Percentiles rank a stretch among this genome's conserved stretches.
These are phyloP conservation scores for Polymixis flavicincta DNA, from an alignment of 2,888 invertebrate genomes.

Conservation along the genomic window DNA sequence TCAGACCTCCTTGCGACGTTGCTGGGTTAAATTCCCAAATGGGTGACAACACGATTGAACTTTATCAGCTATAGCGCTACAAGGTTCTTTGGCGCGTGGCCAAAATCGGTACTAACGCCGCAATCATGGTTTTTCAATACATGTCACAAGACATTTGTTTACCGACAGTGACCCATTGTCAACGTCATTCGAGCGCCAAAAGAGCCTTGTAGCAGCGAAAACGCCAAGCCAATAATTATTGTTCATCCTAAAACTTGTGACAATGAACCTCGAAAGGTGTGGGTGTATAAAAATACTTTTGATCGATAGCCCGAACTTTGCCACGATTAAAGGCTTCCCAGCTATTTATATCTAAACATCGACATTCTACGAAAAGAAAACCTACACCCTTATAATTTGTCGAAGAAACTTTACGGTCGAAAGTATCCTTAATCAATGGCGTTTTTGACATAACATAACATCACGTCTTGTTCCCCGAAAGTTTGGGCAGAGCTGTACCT, in stretches of 20 bases:
- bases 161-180: neutral
- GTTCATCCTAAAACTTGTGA: neutral
- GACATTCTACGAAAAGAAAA: neutral
- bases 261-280: slow-evolving; percentile 14
- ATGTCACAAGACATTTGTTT: neutral
- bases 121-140: neutral
- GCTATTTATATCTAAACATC: slow-evolving; percentile 3
- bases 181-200: neutral
- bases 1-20: neutral
- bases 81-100: neutral
- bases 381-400: neutral
- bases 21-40: neutral
- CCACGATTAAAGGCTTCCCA: neutral
- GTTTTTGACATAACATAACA: neutral
- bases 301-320: slow-evolving; percentile 29
- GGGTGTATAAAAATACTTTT: slow-evolving; percentile 31
- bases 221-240: neutral
- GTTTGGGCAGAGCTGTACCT: too few species aligned
- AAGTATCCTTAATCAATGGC: neutral
- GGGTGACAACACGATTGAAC: neutral
- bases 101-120: neutral
- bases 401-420: neutral
- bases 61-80: neutral
- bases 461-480: too few species aligned
- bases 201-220: neutral